These are phyloP conservation scores for Bubo scandiacus DNA, from an alignment of 2,113 vertebrate genomes.

Conservation along the genomic window DNA sequence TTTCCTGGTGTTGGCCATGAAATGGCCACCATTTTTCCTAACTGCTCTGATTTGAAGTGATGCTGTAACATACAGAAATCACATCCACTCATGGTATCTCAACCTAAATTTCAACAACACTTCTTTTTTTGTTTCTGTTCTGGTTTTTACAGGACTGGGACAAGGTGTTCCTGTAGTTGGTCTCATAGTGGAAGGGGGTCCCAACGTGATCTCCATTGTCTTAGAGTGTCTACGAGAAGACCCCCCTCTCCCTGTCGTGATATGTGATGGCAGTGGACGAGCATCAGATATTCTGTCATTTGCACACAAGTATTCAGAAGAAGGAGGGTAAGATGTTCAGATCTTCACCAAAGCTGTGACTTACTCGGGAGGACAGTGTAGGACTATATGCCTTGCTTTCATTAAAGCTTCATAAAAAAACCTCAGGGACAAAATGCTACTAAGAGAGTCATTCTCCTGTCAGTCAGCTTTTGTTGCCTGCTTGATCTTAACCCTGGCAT, in stretches of 20 bases:
- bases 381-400: neutral
- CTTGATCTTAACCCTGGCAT: neutral
- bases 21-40: neutral
- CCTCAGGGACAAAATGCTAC: neutral
- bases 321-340: conserved; percentile 84
- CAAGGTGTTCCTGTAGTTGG: conserved; percentile 96
- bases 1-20: neutral
- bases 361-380: neutral
- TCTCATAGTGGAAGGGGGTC: conserved; percentile 94
- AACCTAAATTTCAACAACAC: neutral
- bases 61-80: neutral
- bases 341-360: neutral
- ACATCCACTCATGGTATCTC: neutral
- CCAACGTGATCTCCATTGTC: conserved; percentile 92
- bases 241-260: conserved; percentile 94
- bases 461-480: neutral
- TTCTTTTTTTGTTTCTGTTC: conserved; percentile 1
- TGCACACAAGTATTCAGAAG: conserved; percentile 94
- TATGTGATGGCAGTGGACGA: conserved; percentile 94
- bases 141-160: conserved; percentile 83
- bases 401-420: neutral
- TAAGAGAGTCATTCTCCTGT: neutral
- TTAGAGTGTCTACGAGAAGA: conserved; percentile 93
- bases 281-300: conserved; percentile 95
- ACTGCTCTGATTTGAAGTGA: neutral